Evolutionary conservation across 2,797 vertebrate genomes (phyloP).

Genomic region (Alauda arvensis): DNA sequence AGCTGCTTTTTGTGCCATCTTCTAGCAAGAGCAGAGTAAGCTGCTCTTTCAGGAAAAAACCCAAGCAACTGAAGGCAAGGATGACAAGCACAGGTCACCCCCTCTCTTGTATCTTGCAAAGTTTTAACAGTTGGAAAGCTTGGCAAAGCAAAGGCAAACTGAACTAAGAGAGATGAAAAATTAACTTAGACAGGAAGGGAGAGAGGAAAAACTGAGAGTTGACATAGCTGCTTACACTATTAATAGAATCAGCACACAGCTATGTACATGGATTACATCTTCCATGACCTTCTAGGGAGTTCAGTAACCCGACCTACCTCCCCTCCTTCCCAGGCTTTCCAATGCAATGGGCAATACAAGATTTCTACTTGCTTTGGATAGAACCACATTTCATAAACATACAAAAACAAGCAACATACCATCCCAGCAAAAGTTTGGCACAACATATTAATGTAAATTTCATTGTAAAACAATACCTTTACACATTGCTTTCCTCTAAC

Average conservation of each 20-base stretch:
- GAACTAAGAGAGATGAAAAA: not conserved
- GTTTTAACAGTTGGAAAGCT: not conserved
- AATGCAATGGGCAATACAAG: not conserved
- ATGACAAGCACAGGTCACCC: not conserved
- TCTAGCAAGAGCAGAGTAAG: not conserved
- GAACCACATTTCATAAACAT: not conserved
- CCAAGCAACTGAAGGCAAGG: not conserved
- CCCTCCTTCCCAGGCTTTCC: not conserved
- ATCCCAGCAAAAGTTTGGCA: not conserved
- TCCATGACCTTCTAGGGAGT: not conserved
- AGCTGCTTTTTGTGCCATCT: not conserved
- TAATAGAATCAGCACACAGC: not conserved
- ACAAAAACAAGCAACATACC: not conserved
- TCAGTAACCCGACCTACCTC: not conserved
- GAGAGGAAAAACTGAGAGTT: conserved; percentile 8
- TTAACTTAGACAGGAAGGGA: not conserved
- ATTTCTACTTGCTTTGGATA: not conserved
- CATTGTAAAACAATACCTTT: no score
- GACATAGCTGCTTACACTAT: not conserved
- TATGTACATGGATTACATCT: not conserved
- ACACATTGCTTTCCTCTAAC: not conserved
- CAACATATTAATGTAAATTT: not conserved
- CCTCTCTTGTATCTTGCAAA: not conserved
- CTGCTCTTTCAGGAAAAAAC: not conserved
- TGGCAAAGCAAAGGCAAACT: not conserved